Percentiles rank a stretch among this genome's conserved stretches.
Conservation (phyloP, 1,140 invertebrate species). For the Ceratina calcarata region DNA sequence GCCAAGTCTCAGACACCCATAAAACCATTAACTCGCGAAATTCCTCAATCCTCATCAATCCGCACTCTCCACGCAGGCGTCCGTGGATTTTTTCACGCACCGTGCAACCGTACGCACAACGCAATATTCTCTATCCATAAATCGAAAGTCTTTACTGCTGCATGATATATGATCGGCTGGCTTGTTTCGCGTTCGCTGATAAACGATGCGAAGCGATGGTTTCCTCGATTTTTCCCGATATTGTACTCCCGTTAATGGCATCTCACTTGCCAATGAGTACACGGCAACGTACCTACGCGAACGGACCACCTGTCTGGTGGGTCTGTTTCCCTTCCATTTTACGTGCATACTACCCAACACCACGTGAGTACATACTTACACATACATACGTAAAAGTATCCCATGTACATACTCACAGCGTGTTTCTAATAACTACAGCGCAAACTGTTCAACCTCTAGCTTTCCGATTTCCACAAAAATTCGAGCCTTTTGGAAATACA, state of each 20-base stretch:
- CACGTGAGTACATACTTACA: too few species aligned
- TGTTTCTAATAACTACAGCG: too few species aligned
- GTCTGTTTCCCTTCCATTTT: too few species aligned
- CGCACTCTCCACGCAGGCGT: not conserved
- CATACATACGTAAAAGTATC: too few species aligned
- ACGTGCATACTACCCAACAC: too few species aligned
- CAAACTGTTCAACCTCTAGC: too few species aligned
- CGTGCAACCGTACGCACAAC: not conserved
- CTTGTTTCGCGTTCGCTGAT: slow-evolving; percentile 51
- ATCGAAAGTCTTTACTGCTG: slow-evolving; percentile 32
- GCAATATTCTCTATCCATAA: slow-evolving; percentile 37
- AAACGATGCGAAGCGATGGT: slow-evolving; percentile 53
- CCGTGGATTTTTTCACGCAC: slow-evolving; percentile 3
- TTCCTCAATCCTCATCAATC: slow-evolving; percentile 29
- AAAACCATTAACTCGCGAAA: slow-evolving; percentile 26
- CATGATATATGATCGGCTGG: slow-evolving; percentile 48
- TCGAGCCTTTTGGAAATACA: too few species aligned
- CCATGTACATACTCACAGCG: too few species aligned
- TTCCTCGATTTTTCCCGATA: slow-evolving; percentile 57
- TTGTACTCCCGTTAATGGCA: slow-evolving; percentile 60
- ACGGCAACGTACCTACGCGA: slow-evolving; percentile 36
- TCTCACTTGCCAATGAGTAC: slow-evolving; percentile 55
- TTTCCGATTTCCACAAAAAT: too few species aligned
- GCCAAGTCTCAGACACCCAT: not conserved
- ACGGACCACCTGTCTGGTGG: slow-evolving; percentile 61